phyloP scores from a whole-genome alignment of 2,113 vertebrate species.

The Pelodiscus sinensis region DNA sequence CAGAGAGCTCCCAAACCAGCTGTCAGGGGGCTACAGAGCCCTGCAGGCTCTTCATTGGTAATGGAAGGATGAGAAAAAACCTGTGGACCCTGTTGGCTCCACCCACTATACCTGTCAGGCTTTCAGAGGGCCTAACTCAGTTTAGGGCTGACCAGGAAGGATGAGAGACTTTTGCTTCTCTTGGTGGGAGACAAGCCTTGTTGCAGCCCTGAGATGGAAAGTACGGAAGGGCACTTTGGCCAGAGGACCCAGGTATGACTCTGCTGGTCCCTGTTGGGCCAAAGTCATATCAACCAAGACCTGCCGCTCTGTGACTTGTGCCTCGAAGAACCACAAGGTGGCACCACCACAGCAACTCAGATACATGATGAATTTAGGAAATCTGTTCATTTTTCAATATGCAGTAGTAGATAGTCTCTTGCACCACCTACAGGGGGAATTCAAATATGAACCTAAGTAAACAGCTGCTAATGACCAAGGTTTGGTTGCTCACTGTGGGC shows the following conservation, averaged over 20 bases:
- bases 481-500: neutral
- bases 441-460: neutral
- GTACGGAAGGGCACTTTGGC: neutral
- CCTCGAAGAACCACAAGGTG: neutral
- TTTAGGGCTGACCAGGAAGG: neutral
- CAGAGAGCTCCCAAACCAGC: neutral
- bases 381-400: neutral
- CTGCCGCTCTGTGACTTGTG: neutral
- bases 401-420: neutral
- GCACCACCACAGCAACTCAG: neutral
- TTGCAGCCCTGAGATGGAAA: neutral
- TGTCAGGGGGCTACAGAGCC: neutral
- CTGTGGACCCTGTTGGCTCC: neutral
- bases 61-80: neutral
- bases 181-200: neutral
- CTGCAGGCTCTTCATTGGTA: neutral
- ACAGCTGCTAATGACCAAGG: neutral
- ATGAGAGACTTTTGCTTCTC: neutral
- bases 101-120: neutral
- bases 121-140: neutral
- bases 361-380: neutral
- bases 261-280: neutral
- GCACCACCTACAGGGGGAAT: neutral
- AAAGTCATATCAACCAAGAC: neutral
- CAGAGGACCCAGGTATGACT: neutral